phyloP scores from a whole-genome alignment of 1,140 invertebrate species.

The Bombus haemorrhoidalis region DNA sequence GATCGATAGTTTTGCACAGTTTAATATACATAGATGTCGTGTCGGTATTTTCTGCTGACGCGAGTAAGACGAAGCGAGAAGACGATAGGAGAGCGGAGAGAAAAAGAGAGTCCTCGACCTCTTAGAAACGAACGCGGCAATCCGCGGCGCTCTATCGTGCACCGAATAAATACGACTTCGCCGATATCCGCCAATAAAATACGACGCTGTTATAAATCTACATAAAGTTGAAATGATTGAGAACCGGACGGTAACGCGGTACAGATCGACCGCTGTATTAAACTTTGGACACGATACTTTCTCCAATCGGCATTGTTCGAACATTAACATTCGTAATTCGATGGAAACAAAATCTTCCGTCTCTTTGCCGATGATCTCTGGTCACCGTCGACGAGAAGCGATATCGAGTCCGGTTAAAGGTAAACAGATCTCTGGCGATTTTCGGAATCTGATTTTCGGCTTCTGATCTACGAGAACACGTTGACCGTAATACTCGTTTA shows the following conservation, averaged over 20 bases:
- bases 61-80: not conserved
- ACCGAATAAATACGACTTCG: conserved; percentile 33
- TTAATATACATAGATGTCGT: conserved; percentile 60
- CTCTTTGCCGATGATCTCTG: not conserved
- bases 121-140: conserved; percentile 25
- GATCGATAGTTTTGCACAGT: conserved; percentile 53
- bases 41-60: conserved; percentile 48
- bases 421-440: conserved; percentile 54
- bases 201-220: conserved; percentile 36
- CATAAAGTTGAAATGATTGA: conserved; percentile 36
- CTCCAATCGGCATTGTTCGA: not conserved
- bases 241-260: conserved; percentile 39
- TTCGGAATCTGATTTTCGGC: not conserved
- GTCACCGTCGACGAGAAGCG: not conserved
- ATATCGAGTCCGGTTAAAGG: conserved; percentile 27
- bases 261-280: conserved; percentile 39
- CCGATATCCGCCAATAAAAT: conserved; percentile 39
- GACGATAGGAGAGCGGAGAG: not conserved
- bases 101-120: conserved; percentile 28
- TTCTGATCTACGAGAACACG: conserved; percentile 16
- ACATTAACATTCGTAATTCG: conserved; percentile 29
- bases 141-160: conserved; percentile 24
- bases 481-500: not conserved
- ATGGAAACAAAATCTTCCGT: not conserved
- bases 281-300: conserved; percentile 34